These are phyloP conservation scores for Thymelicus lineola DNA, from an alignment of 2,888 invertebrate species.

Conservation along the genomic window DNA sequence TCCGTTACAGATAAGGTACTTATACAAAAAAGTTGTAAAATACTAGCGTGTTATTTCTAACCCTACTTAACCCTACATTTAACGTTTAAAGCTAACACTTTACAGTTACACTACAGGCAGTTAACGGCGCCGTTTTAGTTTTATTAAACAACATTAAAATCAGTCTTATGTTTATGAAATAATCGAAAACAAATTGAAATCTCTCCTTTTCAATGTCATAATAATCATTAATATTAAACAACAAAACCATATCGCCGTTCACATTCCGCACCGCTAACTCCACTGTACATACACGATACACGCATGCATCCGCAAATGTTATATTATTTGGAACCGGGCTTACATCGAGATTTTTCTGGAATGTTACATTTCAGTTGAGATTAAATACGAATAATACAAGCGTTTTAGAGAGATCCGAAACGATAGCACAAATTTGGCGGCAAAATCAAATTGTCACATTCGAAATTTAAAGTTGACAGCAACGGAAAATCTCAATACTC, in stretches of 20 bases:
- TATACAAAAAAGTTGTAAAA: constrained; percentile 46
- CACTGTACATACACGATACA: constrained; percentile 5
- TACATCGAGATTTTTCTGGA: constrained; percentile 72
- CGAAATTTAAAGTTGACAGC: constrained; percentile 29
- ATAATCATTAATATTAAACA: neutral
- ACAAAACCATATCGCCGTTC: neutral
- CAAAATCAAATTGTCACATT: constrained; percentile 29
- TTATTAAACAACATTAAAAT: constrained; percentile 32
- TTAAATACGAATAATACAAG: constrained; percentile 61
- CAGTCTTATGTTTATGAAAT: constrained; percentile 32
- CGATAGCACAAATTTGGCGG: constrained; percentile 37
- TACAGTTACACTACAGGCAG: constrained; percentile 30
- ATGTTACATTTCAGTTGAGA: constrained; percentile 80
- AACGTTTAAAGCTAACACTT: constrained; percentile 31
- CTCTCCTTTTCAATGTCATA: constrained; percentile 2
- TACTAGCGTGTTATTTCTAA: constrained; percentile 44
- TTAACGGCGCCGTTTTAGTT: constrained; percentile 35
- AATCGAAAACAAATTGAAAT: constrained; percentile 16
- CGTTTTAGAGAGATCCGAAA: constrained; percentile 70
- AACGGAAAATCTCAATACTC: constrained; percentile 37
- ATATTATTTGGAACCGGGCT: constrained; percentile 54
- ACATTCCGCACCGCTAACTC: constrained; percentile 30
- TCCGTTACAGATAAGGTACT: constrained; percentile 53
- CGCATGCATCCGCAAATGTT: constrained; percentile 9
- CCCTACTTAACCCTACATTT: constrained; percentile 22